Base-by-base conservation (phyloP, 1,140 invertebrate species). In the Pectinophora gossypiella region DNA sequence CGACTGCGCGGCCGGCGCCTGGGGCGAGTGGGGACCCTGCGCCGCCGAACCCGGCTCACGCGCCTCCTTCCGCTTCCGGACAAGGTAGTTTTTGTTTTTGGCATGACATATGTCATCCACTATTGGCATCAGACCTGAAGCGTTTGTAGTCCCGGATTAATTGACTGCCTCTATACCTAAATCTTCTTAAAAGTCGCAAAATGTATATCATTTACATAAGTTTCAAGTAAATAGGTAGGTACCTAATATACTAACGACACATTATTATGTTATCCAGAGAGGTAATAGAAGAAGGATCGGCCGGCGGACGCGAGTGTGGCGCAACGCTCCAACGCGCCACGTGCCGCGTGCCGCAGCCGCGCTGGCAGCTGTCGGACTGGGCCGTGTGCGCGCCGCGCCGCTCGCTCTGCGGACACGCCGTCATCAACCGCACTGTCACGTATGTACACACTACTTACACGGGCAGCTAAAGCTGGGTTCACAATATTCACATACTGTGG, bases 1-100 rank as follows among this genome's bases (percentile, higher is more conserved):
- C 3, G 92, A 93, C 76, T 94, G 92, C 63, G 88, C 90, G 2
- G 67, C 91, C 43, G 90, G 90, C 6, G 84, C 90, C 6, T 94
- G 92, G 92, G 89, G 89, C 0, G 61, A 89, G 9, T 91, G 90
- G 90, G 88, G 89, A 1, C 78, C 86, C 7, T 90, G 90, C 61
- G 88, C 78, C 10, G 68, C 84, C 0, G 78, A 88, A 19, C 88
- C 90, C 27, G 90, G 90, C 3, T 82, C 79, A 0, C 62, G 68
- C 2, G 76, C 84, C 18, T 81, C 84, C 3, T 87, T 79, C 53
- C 54, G 84, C 4, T 85, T 79, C 54, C 65, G 84, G 0, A 87
- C 81, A 4, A 79, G 80, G 77, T 81, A 56, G 23, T 12, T 40
- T n/a, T 23, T 5, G 22, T 23, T 23, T 10, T 23, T 5, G 22